Evolutionary conservation across 2,113 vertebrate genomes (phyloP).

Genomic region (Thunnus maccoyii): DNA sequence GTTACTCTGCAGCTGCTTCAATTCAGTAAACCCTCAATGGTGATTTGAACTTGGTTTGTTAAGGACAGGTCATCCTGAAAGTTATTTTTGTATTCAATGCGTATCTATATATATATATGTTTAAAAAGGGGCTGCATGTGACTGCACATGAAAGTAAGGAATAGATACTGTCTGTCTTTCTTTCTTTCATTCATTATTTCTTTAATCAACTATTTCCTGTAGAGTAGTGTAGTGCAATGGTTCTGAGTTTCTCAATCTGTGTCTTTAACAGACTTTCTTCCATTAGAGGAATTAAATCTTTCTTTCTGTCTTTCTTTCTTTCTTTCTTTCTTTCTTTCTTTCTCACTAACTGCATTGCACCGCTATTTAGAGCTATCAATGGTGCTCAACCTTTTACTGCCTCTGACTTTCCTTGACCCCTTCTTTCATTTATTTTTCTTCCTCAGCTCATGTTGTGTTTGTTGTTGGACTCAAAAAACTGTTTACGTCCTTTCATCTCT

Average conservation of each 20-base stretch:
- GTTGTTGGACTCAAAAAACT: not conserved
- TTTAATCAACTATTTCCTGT: not conserved
- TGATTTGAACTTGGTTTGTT: conserved; percentile 8
- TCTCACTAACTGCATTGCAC: not conserved
- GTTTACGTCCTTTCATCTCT: not conserved
- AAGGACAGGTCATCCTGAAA: not conserved
- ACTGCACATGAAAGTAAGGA: not conserved
- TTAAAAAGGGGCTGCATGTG: not conserved
- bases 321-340: not conserved
- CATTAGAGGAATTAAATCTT: too few species aligned
- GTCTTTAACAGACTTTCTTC: not conserved
- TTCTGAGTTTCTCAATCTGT: not conserved
- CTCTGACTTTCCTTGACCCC: not conserved
- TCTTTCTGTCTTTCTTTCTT: not conserved
- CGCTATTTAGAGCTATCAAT: conserved; percentile 26
- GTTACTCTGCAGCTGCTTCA: not conserved
- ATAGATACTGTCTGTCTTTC: not conserved
- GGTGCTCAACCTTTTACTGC: conserved; percentile 28
- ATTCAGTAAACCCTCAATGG: not conserved
- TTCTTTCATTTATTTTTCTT: not conserved
- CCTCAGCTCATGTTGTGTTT: not conserved
- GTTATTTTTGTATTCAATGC: conserved; percentile 10
- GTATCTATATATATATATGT: not conserved
- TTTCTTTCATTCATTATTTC: not conserved
- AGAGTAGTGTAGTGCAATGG: too few species aligned